Base-by-base conservation (phyloP, 1,140 invertebrate genomes). In the Lysiphlebus fabarum region DNA sequence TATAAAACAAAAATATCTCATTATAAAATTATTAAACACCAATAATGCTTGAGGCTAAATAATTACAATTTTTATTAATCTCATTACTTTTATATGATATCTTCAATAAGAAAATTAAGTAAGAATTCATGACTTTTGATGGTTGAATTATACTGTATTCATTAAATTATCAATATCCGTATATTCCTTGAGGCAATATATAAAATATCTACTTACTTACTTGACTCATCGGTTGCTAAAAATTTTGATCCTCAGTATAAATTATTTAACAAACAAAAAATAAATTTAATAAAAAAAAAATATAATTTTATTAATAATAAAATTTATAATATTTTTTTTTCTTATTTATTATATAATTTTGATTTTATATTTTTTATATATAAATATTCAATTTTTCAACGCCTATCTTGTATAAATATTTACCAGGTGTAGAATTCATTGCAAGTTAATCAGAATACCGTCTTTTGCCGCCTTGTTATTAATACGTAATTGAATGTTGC, bases 401-500 rank as follows among this genome's bases (percentile, higher is more conserved):
- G 48, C 33, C 44, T 42, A 53, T 53, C 40, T 53, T 8, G 6
- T 38, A 42, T 37, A 55, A 43, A 33, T 44, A 41, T 43, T 41
- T 14, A 41, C 10, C 36, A n/a, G 17, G 10, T 55, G 6, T 43
- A 43, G 42, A 43, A 10, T 3, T 10, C 12, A 43, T 55, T 42
- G 50, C 40, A 45, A 47, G 56, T 66, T 70, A 71, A 72, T 70
- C 66, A 61, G 58, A 51, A 44, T n/a, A 63, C 50, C 58, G 56
- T 62, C 44, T 60, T 56, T 38, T 59, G 55, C 60, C 67, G 63
- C 58, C 67, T 63, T 69, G 63, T 73, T 67, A 72, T 72, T 73
- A 70, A 73, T 70, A 62, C 68, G 61, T 71, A 68, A 72, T 72
- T 66, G 61, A 70, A 70, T 62, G 62, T 56, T 63, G 61, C 61